These are phyloP conservation scores for Myotis myotis DNA, from an alignment of 2,797 vertebrate species.

Conservation along the genomic window DNA sequence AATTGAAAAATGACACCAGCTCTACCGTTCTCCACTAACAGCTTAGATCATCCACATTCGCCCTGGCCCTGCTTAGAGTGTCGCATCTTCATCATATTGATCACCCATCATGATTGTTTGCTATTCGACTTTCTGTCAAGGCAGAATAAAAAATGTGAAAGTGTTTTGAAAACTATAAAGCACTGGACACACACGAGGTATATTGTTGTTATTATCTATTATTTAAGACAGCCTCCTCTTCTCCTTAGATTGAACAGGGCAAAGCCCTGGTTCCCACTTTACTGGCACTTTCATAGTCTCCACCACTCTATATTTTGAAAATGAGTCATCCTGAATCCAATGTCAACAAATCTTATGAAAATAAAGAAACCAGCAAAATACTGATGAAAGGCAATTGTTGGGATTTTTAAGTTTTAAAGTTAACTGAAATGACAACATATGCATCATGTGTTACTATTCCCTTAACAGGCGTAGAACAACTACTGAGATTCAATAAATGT, in stretches of 20 bases:
- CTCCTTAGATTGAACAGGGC: not conserved
- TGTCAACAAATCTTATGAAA: conserved; percentile 28
- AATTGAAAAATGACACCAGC: conserved; percentile 41
- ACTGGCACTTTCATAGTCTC: not conserved
- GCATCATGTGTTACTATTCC: not conserved
- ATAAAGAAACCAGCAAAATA: conserved; percentile 31
- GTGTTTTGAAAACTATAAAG: conserved; percentile 46
- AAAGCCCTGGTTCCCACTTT: not conserved
- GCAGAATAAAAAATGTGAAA: conserved; percentile 47
- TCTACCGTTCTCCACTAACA: not conserved
- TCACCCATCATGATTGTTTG: conserved; percentile 52
- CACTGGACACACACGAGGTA: not conserved
- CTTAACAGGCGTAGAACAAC: not conserved
- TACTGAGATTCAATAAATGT: not conserved
- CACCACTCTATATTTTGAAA: not conserved
- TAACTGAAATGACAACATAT: conserved; percentile 1
- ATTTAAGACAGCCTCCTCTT: conserved; percentile 42
- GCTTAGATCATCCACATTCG: conserved; percentile 54
- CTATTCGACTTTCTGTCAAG: conserved; percentile 66
- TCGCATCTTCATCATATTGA: conserved; percentile 55
- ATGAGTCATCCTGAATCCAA: not conserved
- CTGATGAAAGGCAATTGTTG: not conserved
- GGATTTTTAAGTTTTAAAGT: not conserved
- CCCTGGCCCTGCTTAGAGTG: not conserved
- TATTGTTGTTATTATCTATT: conserved; percentile 33